Percentiles rank a stretch among this genome's conserved stretches.
Conservation (phyloP, 1,140 invertebrate species). For the Micrasema longulum region DNA sequence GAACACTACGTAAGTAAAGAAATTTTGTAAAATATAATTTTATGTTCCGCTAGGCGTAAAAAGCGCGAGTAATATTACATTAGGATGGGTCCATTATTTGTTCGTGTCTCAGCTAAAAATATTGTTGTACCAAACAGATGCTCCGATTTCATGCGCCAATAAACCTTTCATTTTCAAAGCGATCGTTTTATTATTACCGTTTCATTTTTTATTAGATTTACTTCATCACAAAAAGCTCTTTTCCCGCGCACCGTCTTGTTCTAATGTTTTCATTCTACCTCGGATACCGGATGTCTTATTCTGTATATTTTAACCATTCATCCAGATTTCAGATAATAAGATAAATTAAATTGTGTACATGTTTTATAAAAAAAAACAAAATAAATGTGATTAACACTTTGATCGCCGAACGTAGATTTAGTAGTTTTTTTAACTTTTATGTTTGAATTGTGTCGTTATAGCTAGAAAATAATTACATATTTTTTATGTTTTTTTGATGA, state of each 20-base stretch:
- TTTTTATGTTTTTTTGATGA: too few relatives aligned
- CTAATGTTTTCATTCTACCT: conserved; percentile 46
- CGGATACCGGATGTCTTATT: conserved; percentile 16
- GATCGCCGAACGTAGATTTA: too few relatives aligned
- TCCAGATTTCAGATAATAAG: too few relatives aligned
- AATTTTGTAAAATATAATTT: too few relatives aligned
- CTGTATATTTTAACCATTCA: neutral
- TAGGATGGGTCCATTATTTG: conserved; percentile 19
- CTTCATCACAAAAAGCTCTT: conserved; percentile 49
- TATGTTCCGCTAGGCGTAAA: too few relatives aligned
- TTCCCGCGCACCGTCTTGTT: conserved; percentile 11
- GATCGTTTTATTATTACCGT: conserved; percentile 48
- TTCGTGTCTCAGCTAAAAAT: conserved; percentile 39
- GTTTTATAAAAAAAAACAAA: too few relatives aligned
- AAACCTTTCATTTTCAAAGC: conserved; percentile 48
- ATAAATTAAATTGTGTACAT: too few relatives aligned
- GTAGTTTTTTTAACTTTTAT: too few relatives aligned
- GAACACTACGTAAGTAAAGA: too few relatives aligned
- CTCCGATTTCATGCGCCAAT: conserved; percentile 30
- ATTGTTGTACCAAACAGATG: conserved; percentile 43
- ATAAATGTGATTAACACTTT: too few relatives aligned
- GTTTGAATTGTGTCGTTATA: too few relatives aligned
- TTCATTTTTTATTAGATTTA: conserved; percentile 41
- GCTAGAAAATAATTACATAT: too few relatives aligned
- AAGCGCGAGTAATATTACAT: neutral